phyloP scores from a whole-genome alignment of 2,888 invertebrate genomes.

The Acrobasis repandana region DNA sequence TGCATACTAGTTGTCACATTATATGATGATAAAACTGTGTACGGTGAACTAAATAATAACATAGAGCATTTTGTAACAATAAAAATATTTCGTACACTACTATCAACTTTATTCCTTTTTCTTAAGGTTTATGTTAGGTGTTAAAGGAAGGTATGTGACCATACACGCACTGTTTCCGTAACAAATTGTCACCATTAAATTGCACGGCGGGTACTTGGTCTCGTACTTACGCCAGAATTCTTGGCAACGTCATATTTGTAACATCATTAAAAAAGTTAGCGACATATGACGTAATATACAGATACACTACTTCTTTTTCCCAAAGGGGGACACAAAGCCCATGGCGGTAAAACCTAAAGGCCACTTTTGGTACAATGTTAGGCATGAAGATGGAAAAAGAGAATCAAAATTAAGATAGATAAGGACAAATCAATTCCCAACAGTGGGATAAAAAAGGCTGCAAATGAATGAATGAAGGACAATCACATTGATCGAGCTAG shows the following conservation, averaged over 20 bases:
- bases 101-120: conserved; percentile 29
- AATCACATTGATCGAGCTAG: too few species aligned
- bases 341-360: too few species aligned
- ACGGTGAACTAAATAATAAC: conserved; percentile 26
- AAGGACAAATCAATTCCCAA: too few species aligned
- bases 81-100: conserved; percentile 28
- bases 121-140: conserved; percentile 32
- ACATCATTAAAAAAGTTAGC: conserved; percentile 13
- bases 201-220: conserved; percentile 42
- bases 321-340: too few species aligned
- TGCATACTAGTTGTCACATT: conserved; percentile 28
- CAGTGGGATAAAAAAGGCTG: too few species aligned
- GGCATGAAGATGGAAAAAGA: too few species aligned
- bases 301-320: too few species aligned
- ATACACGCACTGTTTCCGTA: conserved; percentile 66
- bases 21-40: conserved; percentile 28
- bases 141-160: conserved; percentile 38
- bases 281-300: conserved; percentile 9
- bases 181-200: conserved; percentile 66
- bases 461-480: too few species aligned
- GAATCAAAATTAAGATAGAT: too few species aligned
- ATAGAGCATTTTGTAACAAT: conserved; percentile 41
- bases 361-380: too few species aligned
- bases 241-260: conserved; percentile 22
- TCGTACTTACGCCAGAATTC: conserved; percentile 26